Conservation (phyloP, 2,888 invertebrate genomes). For the Hyalella azteca region DNA sequence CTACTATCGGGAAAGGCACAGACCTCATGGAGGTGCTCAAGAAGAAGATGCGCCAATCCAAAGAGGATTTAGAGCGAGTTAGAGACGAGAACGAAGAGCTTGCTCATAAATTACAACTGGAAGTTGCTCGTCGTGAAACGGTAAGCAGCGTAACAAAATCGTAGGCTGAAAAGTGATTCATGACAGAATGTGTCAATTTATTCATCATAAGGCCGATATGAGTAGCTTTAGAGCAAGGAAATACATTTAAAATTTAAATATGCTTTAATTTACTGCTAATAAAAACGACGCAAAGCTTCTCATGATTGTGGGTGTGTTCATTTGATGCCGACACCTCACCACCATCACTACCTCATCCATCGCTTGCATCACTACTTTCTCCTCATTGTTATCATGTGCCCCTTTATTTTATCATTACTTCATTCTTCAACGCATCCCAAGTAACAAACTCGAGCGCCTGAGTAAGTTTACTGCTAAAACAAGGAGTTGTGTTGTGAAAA, state of each 20-base stretch:
- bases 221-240: too few species aligned
- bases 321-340: background rate
- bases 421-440: too few species aligned
- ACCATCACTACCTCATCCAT: background rate
- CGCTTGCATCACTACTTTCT: background rate
- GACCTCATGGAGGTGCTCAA: slow-evolving; percentile 95
- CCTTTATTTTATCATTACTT: too few species aligned
- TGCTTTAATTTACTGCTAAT: too few species aligned
- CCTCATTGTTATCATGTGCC: background rate
- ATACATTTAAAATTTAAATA: too few species aligned
- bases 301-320: slow-evolving; percentile 13
- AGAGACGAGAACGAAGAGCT: slow-evolving; percentile 57
- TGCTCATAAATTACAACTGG: slow-evolving; percentile 51
- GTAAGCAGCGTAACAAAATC: slow-evolving; percentile 47
- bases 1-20: slow-evolving; percentile 71
- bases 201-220: too few species aligned
- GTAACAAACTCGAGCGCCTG: too few species aligned
- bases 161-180: too few species aligned
- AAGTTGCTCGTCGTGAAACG: slow-evolving; percentile 55
- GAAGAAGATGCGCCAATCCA: slow-evolving; percentile 99
- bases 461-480: too few species aligned
- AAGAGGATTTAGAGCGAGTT: slow-evolving; percentile 74
- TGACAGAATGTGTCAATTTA: too few species aligned
- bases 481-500: background rate
- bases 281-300: too few species aligned